Evolutionary conservation across 2,797 vertebrate species (phyloP), one percentile per base, ranked within the genome.

Genomic region (Neosilurus hyrtlii): DNA sequence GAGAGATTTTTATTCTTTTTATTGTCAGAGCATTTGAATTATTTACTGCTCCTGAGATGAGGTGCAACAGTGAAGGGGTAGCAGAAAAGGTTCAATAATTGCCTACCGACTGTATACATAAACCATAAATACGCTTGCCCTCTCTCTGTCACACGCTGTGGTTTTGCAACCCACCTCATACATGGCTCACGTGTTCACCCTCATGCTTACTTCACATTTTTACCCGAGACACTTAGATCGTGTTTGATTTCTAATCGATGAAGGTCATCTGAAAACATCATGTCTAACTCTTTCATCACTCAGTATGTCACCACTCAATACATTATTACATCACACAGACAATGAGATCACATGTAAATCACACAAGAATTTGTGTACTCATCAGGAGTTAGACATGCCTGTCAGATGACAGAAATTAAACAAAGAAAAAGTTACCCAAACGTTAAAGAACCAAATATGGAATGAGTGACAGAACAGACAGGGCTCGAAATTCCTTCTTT

Each of bases 351-450:
- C 51, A 26, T 18, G 7, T 18, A 74, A 43, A 43, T 43, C 14
- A 59, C 2, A 37, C 54, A 57, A 12, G 18, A 22, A 20, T 30
- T 3, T 57, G 26, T 59, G 30, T 6, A 35, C 20, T 11, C 51
- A 54, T 68, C 4, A 35, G 1, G 16, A 10, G 16, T 22, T 35
- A 35, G 9, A 22, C 16, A 35, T 12, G 22, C 24, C 22, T 5
- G 61, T 78, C 76, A 79, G 9, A 52, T 76, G 74, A 15, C 20
- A 10, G 22, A 72, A 16, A 51, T 70, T 22, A 30, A 51, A 71
- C n/a, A 15, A 52, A 73, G 0, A 7, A 10, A 12, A 9, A 24
- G 54, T 20, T 35, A 30, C 26, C 54, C 54, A 77, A 20, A n/a
- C 2, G 1, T 57, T 37, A 43, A 2, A 43, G 37, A 3, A 22